phyloP scores from a whole-genome alignment of 2,888 invertebrate genomes.

The Ariolimax columbianus region DNA sequence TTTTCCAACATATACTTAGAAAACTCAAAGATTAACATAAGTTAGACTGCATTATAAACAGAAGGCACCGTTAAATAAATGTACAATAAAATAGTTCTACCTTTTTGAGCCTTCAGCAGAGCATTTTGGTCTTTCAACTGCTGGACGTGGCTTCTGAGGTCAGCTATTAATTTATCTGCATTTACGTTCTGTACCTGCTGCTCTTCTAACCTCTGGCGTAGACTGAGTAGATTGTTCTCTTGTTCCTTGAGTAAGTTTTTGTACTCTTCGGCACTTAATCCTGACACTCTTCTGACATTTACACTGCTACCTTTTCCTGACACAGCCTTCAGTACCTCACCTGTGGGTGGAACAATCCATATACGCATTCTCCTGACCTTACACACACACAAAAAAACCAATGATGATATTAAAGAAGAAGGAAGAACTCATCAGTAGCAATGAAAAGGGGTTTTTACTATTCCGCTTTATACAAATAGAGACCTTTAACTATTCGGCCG shows the following conservation, averaged over 20 bases:
- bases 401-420: too few species aligned
- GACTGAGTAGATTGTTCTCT: conserved; percentile 75
- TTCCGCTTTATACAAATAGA: too few species aligned
- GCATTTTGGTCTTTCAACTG: conserved; percentile 92
- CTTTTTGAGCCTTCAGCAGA: conserved; percentile 83
- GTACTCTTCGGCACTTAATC: conserved; percentile 35
- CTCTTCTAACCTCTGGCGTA: conserved; percentile 68
- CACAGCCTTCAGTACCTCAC: conserved; percentile 78
- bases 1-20: too few species aligned
- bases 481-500: too few species aligned
- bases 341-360: conserved; percentile 60
- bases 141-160: conserved; percentile 85
- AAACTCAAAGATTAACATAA: too few species aligned
- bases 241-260: conserved; percentile 57
- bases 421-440: too few species aligned
- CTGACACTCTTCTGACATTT: conserved; percentile 29
- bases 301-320: conserved; percentile 67
- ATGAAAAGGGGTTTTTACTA: too few species aligned
- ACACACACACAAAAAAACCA: too few species aligned
- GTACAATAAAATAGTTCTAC: conserved; percentile 52
- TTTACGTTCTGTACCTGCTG: conserved; percentile 65
- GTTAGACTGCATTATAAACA: too few species aligned
- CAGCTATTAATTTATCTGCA: conserved; percentile 81
- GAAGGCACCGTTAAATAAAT: not conserved
- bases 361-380: too few species aligned